Percentiles rank a stretch among this genome's conserved stretches.
Conservation (phyloP, 2,797 vertebrate species). For the Zenarchopterus dispar region DNA sequence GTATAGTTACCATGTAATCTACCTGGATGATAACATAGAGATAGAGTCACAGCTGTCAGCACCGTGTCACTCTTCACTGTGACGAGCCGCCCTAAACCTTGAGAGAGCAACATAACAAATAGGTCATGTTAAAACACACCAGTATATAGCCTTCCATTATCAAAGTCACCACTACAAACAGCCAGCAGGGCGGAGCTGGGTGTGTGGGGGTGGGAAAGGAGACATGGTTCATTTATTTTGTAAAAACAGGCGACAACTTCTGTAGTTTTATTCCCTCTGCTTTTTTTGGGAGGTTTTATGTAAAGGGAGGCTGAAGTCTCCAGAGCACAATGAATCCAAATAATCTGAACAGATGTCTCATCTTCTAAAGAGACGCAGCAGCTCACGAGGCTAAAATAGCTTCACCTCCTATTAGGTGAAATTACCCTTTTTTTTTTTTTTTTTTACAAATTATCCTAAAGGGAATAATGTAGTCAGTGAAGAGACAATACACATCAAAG, state of each 20-base stretch:
- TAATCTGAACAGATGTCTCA: constrained; percentile 5
- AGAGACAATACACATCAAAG: neutral
- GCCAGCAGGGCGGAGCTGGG: constrained; percentile 66
- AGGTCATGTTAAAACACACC: constrained; percentile 60
- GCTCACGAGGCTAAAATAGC: neutral
- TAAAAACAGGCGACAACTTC: constrained; percentile 57
- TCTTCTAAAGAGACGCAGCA: neutral
- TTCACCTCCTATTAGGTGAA: neutral
- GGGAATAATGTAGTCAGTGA: constrained; percentile 9
- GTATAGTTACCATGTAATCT: no score
- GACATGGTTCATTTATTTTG: constrained; percentile 74
- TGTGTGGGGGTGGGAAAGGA: constrained; percentile 54
- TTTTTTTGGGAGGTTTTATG: constrained; percentile 34
- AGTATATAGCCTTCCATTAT: constrained; percentile 63
- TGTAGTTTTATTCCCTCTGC: constrained; percentile 49
- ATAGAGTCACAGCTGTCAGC: no score
- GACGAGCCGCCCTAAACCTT: no score
- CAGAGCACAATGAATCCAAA: constrained; percentile 9
- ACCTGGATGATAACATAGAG: no score
- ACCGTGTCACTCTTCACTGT: no score
- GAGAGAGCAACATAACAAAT: constrained; percentile 43
- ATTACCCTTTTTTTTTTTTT: constrained; percentile 7
- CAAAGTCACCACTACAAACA: constrained; percentile 75
- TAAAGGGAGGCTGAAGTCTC: constrained; percentile 10
- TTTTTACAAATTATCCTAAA: neutral